Conservation (phyloP, 2,113 vertebrate species). For the Heterotis niloticus region DNA sequence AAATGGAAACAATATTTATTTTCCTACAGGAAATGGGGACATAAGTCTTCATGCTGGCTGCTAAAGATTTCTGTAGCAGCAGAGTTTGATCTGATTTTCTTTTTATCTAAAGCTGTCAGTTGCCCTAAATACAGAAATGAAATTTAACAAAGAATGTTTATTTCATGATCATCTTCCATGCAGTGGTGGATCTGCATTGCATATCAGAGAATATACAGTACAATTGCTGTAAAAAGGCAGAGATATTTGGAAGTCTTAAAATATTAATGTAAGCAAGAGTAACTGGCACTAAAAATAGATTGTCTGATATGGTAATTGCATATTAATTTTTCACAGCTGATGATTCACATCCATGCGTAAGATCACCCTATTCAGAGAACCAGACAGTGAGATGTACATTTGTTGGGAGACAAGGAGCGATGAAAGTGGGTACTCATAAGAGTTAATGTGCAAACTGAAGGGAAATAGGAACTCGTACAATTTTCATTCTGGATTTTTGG, state of each 20-base stretch:
- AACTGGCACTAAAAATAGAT: constrained; percentile 59
- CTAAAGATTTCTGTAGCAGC: neutral
- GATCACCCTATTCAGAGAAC: constrained; percentile 35
- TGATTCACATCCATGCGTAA: constrained; percentile 57
- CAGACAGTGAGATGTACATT: constrained; percentile 13
- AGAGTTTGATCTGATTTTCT: neutral
- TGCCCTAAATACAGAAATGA: neutral
- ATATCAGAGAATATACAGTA: constrained; percentile 28
- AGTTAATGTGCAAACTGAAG: too few relatives aligned
- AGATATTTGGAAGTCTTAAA: constrained; percentile 42
- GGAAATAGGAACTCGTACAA: too few relatives aligned
- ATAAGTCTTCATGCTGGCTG: too few relatives aligned
- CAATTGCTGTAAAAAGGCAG: constrained; percentile 42
- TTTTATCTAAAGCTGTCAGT: neutral
- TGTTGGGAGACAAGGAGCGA: neutral
- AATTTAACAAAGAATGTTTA: neutral
- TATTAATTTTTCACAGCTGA: constrained; percentile 62
- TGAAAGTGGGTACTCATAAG: neutral
- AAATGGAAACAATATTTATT: neutral
- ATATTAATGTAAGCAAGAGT: constrained; percentile 44
- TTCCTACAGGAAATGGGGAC: neutral
- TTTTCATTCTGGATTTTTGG: too few relatives aligned
- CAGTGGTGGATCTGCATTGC: neutral
- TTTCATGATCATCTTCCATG: neutral
- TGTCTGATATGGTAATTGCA: constrained; percentile 53